phyloP scores from a whole-genome alignment of 2,888 invertebrate genomes.

The Dicyrtoma fusca region DNA sequence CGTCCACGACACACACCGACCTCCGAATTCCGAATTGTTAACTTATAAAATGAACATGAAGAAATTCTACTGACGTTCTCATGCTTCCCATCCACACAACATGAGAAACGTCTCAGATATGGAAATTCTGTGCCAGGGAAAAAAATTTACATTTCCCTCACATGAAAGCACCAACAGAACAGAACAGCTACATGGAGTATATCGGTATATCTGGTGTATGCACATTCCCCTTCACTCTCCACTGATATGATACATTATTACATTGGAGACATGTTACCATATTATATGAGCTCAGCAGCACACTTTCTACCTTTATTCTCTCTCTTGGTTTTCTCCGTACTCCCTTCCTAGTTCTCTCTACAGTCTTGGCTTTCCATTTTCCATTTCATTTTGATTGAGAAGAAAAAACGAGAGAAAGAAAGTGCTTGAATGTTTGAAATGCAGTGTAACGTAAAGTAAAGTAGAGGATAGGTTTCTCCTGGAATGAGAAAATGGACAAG shows the following conservation, averaged over 20 bases:
- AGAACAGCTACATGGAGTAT: too few species aligned
- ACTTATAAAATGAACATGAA: conserved; percentile 27
- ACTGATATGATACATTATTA: conserved; percentile 29
- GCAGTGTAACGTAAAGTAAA: too few species aligned
- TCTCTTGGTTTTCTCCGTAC: too few species aligned
- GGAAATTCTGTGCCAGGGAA: conserved; percentile 35
- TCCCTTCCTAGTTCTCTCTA: too few species aligned
- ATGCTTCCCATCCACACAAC: conserved; percentile 25
- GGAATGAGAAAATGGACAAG: conserved; percentile 33
- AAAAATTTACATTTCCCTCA: conserved; percentile 37
- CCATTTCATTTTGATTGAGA: conserved; percentile 1
- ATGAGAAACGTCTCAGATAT: conserved; percentile 35
- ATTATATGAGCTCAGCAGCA: background rate
- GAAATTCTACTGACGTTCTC: conserved; percentile 33
- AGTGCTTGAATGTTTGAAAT: background rate
- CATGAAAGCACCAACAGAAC: conserved; percentile 34
- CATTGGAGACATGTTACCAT: conserved; percentile 11
- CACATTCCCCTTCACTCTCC: too few species aligned
- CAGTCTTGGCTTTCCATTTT: conserved; percentile 3
- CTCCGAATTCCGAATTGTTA: conserved; percentile 1
- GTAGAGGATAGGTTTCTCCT: background rate
- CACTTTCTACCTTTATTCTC: background rate
- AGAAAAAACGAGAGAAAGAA: background rate
- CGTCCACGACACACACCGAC: too few species aligned
- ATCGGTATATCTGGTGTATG: too few species aligned